Evolutionary conservation across 2,888 invertebrate genomes (phyloP), one percentile per base, ranked within the genome.

Genomic region (Idaea biselata): DNA sequence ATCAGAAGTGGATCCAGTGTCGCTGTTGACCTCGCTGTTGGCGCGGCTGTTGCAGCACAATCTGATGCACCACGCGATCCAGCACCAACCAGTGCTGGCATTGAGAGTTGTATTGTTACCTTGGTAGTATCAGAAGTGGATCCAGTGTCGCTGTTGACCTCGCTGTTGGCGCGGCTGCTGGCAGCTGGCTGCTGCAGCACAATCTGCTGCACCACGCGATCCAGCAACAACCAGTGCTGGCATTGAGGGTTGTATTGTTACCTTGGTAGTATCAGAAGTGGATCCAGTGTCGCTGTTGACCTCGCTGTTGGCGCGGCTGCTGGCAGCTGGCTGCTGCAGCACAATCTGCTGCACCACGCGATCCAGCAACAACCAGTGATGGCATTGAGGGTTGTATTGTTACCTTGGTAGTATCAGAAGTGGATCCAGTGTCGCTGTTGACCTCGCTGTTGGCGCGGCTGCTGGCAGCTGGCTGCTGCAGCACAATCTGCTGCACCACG

Each of bases 291-390:
- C 78, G 72, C 84, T 82, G 68, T 86, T 90, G 73, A 86, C 87
- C 53, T 88, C 89, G 75, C 89, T 87, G 76, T 77, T 80, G 58
- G 91, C 89, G 63, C 89, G 83, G 60, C 83, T 82, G n/a, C n/a
- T n/a, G n/a, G 86, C 82, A 11, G 81, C 71, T 0, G 93, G 78
- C 78, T 92, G 95, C 88, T 99, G 99, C 59, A 99, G 95, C n/a
- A n/a, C n/a, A n/a, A n/a, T 95, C 86, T 99, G 99, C 84, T 99
- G 99, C 18, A 97, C 96, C 65, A 99, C 96, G 68, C 99, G 95
- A 88, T 99, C 99, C 81, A 99, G 95, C 62, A 99, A 94, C 53
- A 98, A 88, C 99, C 99, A 99, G 83, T 98, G 97, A 78, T 98
- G 97, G 0, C 97, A 95, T 84, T 97, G 95, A 14, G 97, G 95